Base-by-base conservation (phyloP, 2,113 vertebrate species). In the Mungos mungo region DNA sequence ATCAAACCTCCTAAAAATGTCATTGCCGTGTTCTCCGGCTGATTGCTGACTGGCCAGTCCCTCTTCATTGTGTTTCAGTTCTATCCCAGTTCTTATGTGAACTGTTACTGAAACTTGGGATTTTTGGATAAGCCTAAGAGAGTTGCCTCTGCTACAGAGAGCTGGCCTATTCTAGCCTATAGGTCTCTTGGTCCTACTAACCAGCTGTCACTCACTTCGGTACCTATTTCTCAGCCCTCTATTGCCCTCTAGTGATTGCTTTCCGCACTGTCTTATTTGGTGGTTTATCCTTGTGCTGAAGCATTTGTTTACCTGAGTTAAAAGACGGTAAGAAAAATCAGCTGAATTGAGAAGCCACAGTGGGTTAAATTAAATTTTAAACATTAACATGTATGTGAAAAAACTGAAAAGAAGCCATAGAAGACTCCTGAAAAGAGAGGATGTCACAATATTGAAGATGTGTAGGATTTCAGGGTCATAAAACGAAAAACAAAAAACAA, bases 241-340 rank as follows among this genome's bases (percentile, higher is more conserved):
- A 13, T 57, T 88, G 96, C 98, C 97, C 97, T 96, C 98, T 97
- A 95, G 97, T 93, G 98, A 83, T 71, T 74, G 0, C 23, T 83
- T 74, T 84, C 7, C 65, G 47, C 45, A 94, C 88, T 68, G 13
- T 50, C 71, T 94, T 15, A 2, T 18, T 47, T 15, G 31, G 57
- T 33, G 54, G 19, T 60, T 95, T 81, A 35, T 23, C 14, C 52
- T 81, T 68, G 7, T 7, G 8, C 1, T 25, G 33, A 72, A 89
- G 45, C 29, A 4, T 5, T 71, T 52, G 31, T 7, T 89, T 77
- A 29, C 79, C 19, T 54, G 45, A 35, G 6, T 9, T 35, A 50
- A 85, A 18, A 65, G 15, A 74, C 7, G 29, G 0, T 71, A 52
- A 84, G 52, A 89, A 54, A 27, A 38, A 5, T 19, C 50, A 66